Evolutionary conservation across 2,888 invertebrate genomes (phyloP).

Genomic region (Cerastis rubricosa): DNA sequence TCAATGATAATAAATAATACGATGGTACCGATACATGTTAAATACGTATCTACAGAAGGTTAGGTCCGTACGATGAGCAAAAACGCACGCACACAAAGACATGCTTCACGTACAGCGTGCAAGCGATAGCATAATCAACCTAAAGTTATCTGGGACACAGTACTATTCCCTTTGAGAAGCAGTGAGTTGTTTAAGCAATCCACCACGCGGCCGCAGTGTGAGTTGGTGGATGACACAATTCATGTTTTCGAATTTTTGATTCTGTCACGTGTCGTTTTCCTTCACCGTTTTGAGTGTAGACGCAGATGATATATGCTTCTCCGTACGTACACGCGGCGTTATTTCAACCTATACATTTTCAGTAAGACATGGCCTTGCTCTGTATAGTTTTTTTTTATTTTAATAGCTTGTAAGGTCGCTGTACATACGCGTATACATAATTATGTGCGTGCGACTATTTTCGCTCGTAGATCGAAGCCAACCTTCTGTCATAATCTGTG

Average conservation of each 20-base stretch:
- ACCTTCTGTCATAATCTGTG: slow-evolving; percentile 10
- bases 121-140: background rate
- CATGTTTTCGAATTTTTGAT: background rate
- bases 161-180: background rate
- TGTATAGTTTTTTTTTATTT: no score
- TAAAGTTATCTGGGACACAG: background rate
- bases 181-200: background rate
- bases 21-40: slow-evolving; percentile 59
- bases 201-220: background rate
- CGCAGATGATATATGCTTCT: no score
- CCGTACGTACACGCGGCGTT: no score
- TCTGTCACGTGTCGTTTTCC: background rate
- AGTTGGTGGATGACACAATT: no score
- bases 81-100: background rate
- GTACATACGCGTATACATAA: no score
- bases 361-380: no score
- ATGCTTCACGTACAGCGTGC: no score
- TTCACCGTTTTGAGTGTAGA: no score
- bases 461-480: accelerated
- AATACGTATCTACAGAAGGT: slow-evolving; percentile 1
- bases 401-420: no score
- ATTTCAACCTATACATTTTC: no score
- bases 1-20: slow-evolving; percentile 76
- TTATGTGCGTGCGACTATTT: background rate
- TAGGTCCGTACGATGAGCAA: background rate